A percentile compares a stretch with the other conserved stretches of the same genome.
Conservation (phyloP, 2,888 invertebrate genomes). For the Diadegma fenestrale region DNA sequence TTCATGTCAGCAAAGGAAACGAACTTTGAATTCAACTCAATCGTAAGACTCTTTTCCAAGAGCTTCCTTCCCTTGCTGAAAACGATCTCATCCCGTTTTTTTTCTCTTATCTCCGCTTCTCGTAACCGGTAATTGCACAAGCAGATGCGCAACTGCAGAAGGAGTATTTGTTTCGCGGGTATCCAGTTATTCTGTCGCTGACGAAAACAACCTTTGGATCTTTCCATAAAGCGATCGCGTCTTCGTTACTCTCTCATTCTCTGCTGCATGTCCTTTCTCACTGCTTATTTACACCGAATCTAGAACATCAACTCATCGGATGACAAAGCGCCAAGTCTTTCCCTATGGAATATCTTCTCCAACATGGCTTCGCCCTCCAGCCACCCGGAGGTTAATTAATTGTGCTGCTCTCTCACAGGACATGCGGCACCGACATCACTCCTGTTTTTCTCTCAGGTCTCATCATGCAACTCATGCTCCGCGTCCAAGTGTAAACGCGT, state of each 20-base stretch:
- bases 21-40: slow-evolving; percentile 60
- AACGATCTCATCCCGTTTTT: slow-evolving; percentile 20
- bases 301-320: slow-evolving; percentile 34
- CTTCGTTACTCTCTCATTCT: slow-evolving; percentile 27
- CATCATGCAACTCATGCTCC: slow-evolving; percentile 33
- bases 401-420: slow-evolving; percentile 64
- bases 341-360: slow-evolving; percentile 67
- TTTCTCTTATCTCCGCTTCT: slow-evolving; percentile 4
- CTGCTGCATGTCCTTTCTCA: slow-evolving; percentile 61
- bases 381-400: slow-evolving; percentile 78
- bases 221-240: slow-evolving; percentile 15
- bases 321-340: slow-evolving; percentile 40
- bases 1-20: slow-evolving; percentile 46
- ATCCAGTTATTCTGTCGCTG: slow-evolving; percentile 40
- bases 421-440: slow-evolving; percentile 26
- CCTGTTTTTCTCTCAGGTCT: slow-evolving; percentile 36
- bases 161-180: slow-evolving; percentile 19
- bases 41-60: slow-evolving; percentile 40
- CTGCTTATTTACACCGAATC: slow-evolving; percentile 75
- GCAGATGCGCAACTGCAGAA: slow-evolving; percentile 3
- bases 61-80: slow-evolving; percentile 41
- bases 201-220: slow-evolving; percentile 45
- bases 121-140: slow-evolving; percentile 21
- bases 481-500: neutral
- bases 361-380: slow-evolving; percentile 71